These are phyloP conservation scores for Saxidomus purpurata DNA, from an alignment of 1,140 invertebrate species.

Conservation along the genomic window DNA sequence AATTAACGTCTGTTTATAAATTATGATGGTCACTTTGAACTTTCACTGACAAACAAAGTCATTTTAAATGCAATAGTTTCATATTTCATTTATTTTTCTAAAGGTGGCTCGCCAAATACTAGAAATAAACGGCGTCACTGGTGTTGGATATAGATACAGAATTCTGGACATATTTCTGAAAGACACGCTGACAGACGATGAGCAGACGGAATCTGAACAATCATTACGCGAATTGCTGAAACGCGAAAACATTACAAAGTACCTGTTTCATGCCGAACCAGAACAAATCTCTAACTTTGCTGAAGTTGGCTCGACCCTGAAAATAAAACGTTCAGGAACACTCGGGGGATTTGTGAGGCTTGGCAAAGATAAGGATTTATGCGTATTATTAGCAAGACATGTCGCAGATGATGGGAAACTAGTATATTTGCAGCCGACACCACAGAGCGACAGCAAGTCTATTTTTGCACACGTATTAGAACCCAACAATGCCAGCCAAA, in stretches of 20 bases:
- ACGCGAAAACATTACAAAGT: not conserved
- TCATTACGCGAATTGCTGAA: not conserved
- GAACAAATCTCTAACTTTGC: not conserved
- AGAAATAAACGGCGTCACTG: not conserved
- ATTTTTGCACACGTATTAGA: not conserved
- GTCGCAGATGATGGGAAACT: not conserved
- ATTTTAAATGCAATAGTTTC: no score
- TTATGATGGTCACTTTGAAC: no score
- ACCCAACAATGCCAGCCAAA: not conserved
- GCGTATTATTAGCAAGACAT: constrained; percentile 3
- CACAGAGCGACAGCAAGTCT: not conserved
- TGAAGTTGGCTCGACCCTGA: not conserved
- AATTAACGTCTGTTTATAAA: no score
- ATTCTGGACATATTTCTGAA: constrained; percentile 1
- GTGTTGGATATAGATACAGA: constrained; percentile 3
- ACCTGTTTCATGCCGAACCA: not conserved
- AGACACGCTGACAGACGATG: not conserved
- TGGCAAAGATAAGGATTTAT: not conserved
- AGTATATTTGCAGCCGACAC: not conserved
- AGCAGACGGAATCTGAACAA: not conserved
- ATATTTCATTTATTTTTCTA: not conserved
- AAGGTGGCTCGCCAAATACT: not conserved
- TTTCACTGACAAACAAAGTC: no score
- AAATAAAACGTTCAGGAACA: not conserved
- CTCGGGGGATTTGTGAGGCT: constrained; percentile 10